A percentile compares a stretch with the other conserved stretches of the same genome.
Conservation (phyloP, 2,113 vertebrate genomes). For the Chionodraco myersi region DNA sequence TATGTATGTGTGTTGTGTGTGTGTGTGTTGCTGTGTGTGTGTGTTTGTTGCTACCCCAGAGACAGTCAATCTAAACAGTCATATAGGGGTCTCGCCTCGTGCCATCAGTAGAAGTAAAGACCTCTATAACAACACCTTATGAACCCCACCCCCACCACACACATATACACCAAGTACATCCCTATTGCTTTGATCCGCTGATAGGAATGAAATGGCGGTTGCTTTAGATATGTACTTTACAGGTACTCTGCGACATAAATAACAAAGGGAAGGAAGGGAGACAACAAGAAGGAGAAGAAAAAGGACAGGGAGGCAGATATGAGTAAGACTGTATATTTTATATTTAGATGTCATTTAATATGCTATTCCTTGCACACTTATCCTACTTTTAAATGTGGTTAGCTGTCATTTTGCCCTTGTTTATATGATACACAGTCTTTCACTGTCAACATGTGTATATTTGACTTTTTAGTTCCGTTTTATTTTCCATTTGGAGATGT, state of each 20-base stretch:
- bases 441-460: too few species aligned
- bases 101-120: constrained; percentile 68
- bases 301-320: background rate
- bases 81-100: constrained; percentile 62
- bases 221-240: constrained; percentile 53
- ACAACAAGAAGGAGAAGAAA: background rate
- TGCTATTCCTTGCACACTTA: too few species aligned
- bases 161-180: constrained; percentile 5
- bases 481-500: too few species aligned
- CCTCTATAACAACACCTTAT: constrained; percentile 64
- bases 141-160: constrained; percentile 28
- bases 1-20: constrained; percentile 24
- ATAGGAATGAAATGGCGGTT: constrained; percentile 52
- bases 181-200: constrained; percentile 41
- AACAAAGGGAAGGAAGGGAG: constrained; percentile 9
- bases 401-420: too few species aligned
- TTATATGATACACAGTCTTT: too few species aligned
- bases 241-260: constrained; percentile 58
- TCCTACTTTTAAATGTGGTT: too few species aligned
- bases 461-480: too few species aligned
- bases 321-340: background rate
- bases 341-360: too few species aligned
- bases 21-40: constrained; percentile 28
- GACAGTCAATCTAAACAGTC: constrained; percentile 72
- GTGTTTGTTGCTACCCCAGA: constrained; percentile 30